Conservation (phyloP, 2,113 vertebrate genomes). For the Baryphthengus martii region DNA sequence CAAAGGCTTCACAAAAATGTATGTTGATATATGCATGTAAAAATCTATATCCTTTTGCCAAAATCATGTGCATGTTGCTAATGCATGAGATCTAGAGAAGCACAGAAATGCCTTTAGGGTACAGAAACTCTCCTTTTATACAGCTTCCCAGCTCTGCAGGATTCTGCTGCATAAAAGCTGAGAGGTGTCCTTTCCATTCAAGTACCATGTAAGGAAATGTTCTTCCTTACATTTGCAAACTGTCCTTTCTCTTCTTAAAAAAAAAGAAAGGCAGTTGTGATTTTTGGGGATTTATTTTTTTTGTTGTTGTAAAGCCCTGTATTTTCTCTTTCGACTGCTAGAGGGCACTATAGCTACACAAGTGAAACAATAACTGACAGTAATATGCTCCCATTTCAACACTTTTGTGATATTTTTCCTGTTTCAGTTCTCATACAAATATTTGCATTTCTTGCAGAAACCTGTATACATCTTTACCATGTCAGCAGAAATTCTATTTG, state of each 20-base stretch:
- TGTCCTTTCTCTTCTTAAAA: background rate
- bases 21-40: background rate
- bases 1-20: background rate
- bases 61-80: background rate
- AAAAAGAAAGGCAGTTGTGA: background rate
- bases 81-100: background rate
- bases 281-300: background rate
- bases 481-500: constrained; percentile 37
- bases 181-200: background rate
- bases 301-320: background rate
- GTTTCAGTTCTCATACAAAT: constrained; percentile 54
- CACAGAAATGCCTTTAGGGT: background rate
- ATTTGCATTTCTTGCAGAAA: constrained; percentile 60
- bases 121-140: background rate
- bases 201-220: background rate
- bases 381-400: constrained; percentile 12
- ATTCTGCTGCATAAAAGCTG: background rate
- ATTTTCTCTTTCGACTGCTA: constrained; percentile 31
- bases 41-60: background rate
- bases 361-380: background rate
- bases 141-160: background rate
- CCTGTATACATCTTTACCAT: background rate
- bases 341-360: constrained; percentile 57
- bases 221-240: background rate
- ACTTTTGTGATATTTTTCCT: constrained; percentile 4